Base-by-base conservation (phyloP, 1,140 invertebrate species). In the Paracyclopina nana region DNA sequence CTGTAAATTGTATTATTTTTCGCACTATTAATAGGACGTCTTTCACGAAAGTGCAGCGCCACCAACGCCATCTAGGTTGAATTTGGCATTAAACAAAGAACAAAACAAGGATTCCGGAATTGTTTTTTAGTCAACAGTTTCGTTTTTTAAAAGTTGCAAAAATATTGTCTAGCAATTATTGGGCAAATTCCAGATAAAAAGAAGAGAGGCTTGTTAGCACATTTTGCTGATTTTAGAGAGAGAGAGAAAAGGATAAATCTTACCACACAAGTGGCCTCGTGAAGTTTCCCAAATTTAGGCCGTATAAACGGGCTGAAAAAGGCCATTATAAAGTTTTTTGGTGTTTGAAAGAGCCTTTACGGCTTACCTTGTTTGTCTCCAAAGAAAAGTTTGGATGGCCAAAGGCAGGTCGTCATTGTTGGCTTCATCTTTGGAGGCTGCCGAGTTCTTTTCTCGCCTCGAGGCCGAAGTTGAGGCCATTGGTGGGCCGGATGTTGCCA, bases 231-330 rank as follows among this genome's bases (percentile, higher is more conserved):
- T n/a, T n/a, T n/a, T n/a, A 45, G 18, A 46, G 30, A 3, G 43
- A 14, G 31, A 45, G 20, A 29, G 18, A 53, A 45, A 20, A 59
- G 46, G 58, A 55, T 53, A 11, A 48, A 40, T 67, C 78, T 78
- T 74, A 96, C 90, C 80, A 86, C 82, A 69, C 88, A 95, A 44
- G 86, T 83, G 20, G 90, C 83, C 68, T 97, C 92, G 66, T 95
- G 90, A 44, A 92, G 69, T 69, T 92, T 95, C 55, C 87, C 86
- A 55, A 92, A 72, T 65, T 90, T 87, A 11, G 90, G 86, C 60
- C 86, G 69, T 41, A 85, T 80, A 64, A 90, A 90, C 3, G 83
- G 83, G 55, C 75, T 77, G 62, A 38, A 70, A 69, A 55, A 54
- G 54, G 34, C 6, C 5, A 20, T 22, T 26, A 54, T 12, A 18